These are phyloP conservation scores for Craseonycteris thonglongyai DNA, from an alignment of 2,113 vertebrate genomes.

Conservation along the genomic window DNA sequence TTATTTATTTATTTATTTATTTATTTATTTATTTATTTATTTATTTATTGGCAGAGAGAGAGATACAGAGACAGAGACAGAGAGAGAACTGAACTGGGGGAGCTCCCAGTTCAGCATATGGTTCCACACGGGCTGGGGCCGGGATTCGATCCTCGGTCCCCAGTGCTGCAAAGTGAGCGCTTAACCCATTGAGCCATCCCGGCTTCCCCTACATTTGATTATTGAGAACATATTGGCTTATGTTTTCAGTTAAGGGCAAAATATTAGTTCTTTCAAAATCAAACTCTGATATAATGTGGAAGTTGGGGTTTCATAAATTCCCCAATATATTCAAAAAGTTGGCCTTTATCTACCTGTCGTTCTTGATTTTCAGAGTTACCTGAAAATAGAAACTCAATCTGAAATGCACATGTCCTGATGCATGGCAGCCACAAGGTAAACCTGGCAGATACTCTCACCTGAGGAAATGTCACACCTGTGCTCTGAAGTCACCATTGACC, in stretches of 20 bases:
- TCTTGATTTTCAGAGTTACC: constrained; percentile 9
- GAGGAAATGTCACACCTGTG: not conserved
- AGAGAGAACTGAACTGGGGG: too few species aligned
- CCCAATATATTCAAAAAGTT: not conserved
- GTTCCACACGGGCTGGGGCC: too few species aligned
- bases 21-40: too few species aligned
- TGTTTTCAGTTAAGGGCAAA: not conserved
- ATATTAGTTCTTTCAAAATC: not conserved
- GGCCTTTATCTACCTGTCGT: not conserved
- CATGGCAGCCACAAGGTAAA: not conserved
- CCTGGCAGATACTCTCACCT: not conserved
- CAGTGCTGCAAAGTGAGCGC: too few species aligned
- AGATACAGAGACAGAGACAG: too few species aligned
- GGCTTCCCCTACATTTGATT: too few species aligned
- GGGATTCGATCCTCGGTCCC: too few species aligned
- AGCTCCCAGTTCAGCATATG: too few species aligned
- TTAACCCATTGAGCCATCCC: too few species aligned
- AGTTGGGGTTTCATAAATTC: not conserved
- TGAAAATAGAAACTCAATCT: not conserved
- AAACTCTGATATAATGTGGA: not conserved
- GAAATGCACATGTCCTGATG: not conserved
- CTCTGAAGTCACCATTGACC: not conserved
- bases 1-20: too few species aligned
- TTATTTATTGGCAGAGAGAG: too few species aligned
- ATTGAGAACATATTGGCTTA: not conserved